These are phyloP conservation scores for Aeoliscus strigatus DNA, from an alignment of 2,797 vertebrate species.

Conservation along the genomic window DNA sequence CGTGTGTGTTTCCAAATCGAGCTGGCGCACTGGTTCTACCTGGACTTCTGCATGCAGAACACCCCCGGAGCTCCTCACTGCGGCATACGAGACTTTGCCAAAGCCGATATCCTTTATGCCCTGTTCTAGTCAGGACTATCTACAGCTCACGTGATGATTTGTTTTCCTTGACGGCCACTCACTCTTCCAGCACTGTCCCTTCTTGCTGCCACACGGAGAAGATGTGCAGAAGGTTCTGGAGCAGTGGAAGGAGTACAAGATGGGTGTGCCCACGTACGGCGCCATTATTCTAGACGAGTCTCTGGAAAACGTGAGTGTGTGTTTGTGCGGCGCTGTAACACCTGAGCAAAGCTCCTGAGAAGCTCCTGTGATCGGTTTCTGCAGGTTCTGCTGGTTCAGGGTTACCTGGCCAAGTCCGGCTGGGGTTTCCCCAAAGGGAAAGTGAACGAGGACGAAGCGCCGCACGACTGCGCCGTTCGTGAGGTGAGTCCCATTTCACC, in stretches of 20 bases:
- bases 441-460: conserved; percentile 96
- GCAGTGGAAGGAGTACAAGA: conserved; percentile 99
- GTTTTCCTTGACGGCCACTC: conserved; percentile 72
- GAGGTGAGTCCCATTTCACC: conserved; percentile 73
- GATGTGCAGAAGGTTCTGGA: conserved; percentile 95
- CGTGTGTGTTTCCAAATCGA: conserved; percentile 98
- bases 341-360: background rate
- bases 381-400: conserved; percentile 93
- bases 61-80: conserved; percentile 94
- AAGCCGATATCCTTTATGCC: conserved; percentile 99
- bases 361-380: background rate
- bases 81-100: conserved; percentile 98
- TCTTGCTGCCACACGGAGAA: conserved; percentile 93
- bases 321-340: conserved; percentile 6
- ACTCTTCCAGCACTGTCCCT: conserved; percentile 98
- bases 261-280: conserved; percentile 98
- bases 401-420: conserved; percentile 95
- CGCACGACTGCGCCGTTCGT: conserved; percentile 93
- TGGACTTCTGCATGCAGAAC: conserved; percentile 98
- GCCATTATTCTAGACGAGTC: conserved; percentile 97
- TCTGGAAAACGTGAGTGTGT: conserved; percentile 85
- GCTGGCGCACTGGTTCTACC: conserved; percentile 99
- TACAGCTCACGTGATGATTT: too few species aligned
- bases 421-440: conserved; percentile 99
- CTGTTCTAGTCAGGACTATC: too few species aligned